A percentile compares a stretch with the other conserved stretches of the same genome.
phyloP scores from a whole-genome alignment of 2,888 invertebrate genomes.

The Microplitis manilae region DNA sequence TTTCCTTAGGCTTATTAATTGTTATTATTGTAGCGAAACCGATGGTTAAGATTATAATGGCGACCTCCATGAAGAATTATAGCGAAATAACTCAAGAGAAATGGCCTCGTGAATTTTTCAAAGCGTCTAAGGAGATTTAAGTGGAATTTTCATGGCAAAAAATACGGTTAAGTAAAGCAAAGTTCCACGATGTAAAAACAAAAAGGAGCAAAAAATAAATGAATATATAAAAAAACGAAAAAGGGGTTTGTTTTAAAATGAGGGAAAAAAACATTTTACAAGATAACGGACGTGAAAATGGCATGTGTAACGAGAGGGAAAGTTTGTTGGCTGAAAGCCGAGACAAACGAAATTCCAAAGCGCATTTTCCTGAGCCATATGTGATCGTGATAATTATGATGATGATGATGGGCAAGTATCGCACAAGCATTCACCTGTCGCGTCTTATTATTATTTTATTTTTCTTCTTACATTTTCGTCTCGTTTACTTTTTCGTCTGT shows the following conservation, averaged over 20 bases:
- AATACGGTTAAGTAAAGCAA: no score
- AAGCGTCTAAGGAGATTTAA: background rate
- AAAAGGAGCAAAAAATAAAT: slow-evolving; percentile 18
- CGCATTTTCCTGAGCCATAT: slow-evolving; percentile 4
- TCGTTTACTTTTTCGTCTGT: background rate
- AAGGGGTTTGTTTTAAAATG: background rate
- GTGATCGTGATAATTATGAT: background rate
- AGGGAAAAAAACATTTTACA: slow-evolving; percentile 9
- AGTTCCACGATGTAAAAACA: no score
- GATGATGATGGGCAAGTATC: no score
- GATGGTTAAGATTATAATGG: slow-evolving; percentile 25
- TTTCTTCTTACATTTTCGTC: no score
- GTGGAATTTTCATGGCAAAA: no score
- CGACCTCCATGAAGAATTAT: slow-evolving; percentile 17
- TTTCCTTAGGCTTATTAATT: slow-evolving; percentile 39
- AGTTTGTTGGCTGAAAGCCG: background rate
- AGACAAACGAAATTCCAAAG: background rate
- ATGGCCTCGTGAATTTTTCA: background rate
- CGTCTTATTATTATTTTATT: no score
- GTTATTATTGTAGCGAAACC: slow-evolving; percentile 39
- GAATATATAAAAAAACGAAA: slow-evolving; percentile 21
- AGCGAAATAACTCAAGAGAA: background rate
- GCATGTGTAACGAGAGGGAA: slow-evolving; percentile 12
- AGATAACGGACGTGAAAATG: slow-evolving; percentile 12
- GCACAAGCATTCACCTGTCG: no score